Conservation (phyloP, 2,113 vertebrate species). For the Solea solea region DNA sequence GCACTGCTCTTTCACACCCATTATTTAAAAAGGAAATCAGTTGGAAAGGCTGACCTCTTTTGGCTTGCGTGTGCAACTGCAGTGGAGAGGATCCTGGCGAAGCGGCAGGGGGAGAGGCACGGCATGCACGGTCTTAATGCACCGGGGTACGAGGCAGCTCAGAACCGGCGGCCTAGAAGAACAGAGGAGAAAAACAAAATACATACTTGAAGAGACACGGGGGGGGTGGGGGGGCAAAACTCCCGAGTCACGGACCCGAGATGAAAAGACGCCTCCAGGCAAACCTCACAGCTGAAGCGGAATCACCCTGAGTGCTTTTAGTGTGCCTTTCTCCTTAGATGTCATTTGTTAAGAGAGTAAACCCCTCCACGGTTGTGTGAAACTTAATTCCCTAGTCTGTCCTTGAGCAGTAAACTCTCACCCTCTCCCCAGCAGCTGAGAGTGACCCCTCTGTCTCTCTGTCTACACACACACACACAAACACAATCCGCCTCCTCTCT, state of each 20-base stretch:
- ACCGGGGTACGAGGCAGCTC: conserved; percentile 48
- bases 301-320: conserved; percentile 72
- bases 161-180: conserved; percentile 46
- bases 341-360: conserved; percentile 73
- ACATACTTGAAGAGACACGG: conserved; percentile 61
- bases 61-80: conserved; percentile 69
- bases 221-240: conserved; percentile 34
- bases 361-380: conserved; percentile 71
- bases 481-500: conserved; percentile 28
- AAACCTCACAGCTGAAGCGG: conserved; percentile 69
- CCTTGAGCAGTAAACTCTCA: conserved; percentile 77
- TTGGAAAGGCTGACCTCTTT: conserved; percentile 80
- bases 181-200: conserved; percentile 39
- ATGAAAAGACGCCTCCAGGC: conserved; percentile 71
- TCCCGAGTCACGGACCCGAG: conserved; percentile 60
- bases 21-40: conserved; percentile 34
- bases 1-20: neutral
- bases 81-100: neutral
- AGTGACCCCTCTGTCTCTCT: conserved; percentile 60
- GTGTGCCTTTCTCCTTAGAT: conserved; percentile 66
- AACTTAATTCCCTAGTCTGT: conserved; percentile 75
- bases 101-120: conserved; percentile 12
- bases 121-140: conserved; percentile 29
- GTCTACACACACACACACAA: neutral
- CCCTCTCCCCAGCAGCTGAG: conserved; percentile 63